Base-by-base conservation (phyloP, 2,888 invertebrate genomes). In the Machimus rusticus region DNA sequence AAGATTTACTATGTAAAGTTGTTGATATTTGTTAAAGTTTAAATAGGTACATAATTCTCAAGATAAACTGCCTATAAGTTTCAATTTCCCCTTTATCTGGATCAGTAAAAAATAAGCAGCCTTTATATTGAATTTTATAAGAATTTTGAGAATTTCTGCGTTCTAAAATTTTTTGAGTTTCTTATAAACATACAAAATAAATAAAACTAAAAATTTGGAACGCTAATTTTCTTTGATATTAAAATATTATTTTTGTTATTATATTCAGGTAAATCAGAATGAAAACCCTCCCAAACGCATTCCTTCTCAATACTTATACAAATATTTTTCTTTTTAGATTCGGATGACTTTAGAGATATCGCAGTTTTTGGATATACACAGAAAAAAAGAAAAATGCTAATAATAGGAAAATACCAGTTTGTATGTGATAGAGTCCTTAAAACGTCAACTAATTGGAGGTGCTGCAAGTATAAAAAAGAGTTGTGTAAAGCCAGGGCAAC, bases 401-500 rank as follows among this genome's bases (percentile, higher is more conserved):
- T 92, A 0, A 91, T 92, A 88, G 91, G 91, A 19, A 89, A 89
- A 0, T 90, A 91, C 74, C 91, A 91, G 86, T 93, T 91, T 88
- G 91, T 92, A 0, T 91, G 91, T 89, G 92, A 93, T 90, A 90
- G 92, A 5, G 91, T 90, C 87, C 89, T 92, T 5, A 92, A 92
- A 87, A 90, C 90, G 82, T 91, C 91, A 43, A 91, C 91, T 76
- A 92, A 92, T 87, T 93, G 92, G 92, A 91, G 92, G 28, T 93
- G 93, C 86, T 89, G 92, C 5, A 87, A 88, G 66, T 89, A 89
- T 87, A 91, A 91, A 39, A 91, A 91, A 87, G 90, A 90, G 82
- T 90, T 90, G 28, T 93, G 93, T 88, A 92, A 91, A 89, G 92
- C 92, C 16, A 91, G 93, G 39, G 93, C 92, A 8, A 92, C 92